These are phyloP conservation scores for Phenacoccus solenopsis DNA, from an alignment of 1,140 invertebrate species.

Conservation along the genomic window DNA sequence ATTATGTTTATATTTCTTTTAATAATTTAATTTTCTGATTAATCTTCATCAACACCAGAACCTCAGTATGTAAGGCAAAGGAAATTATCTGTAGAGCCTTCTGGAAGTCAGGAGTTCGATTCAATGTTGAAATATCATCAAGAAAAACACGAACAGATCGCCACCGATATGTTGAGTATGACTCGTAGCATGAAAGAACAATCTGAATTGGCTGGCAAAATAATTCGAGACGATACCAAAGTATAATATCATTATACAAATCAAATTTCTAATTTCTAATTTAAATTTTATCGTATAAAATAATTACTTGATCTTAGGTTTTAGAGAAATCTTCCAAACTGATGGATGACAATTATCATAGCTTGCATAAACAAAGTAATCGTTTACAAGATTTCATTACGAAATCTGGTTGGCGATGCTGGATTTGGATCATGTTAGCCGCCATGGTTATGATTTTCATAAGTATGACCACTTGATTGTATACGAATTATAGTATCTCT, in stretches of 20 bases:
- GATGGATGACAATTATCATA: slow-evolving; percentile 61
- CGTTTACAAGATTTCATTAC: slow-evolving; percentile 71
- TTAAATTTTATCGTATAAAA: too few species aligned
- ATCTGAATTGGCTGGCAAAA: slow-evolving; percentile 64
- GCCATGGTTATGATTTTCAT: slow-evolving; percentile 76
- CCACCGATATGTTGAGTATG: slow-evolving; percentile 81
- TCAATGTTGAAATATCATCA: slow-evolving; percentile 71
- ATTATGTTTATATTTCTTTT: not conserved
- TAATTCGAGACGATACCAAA: slow-evolving; percentile 76
- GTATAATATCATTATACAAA: slow-evolving; percentile 34
- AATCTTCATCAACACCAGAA: slow-evolving; percentile 5
- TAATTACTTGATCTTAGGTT: slow-evolving; percentile 37
- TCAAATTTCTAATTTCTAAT: not conserved
- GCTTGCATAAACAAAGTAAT: slow-evolving; percentile 65
- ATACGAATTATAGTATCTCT: too few species aligned
- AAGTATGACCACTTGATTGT: slow-evolving; percentile 61
- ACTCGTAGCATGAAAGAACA: slow-evolving; percentile 81
- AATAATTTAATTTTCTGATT: not conserved
- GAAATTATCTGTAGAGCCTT: slow-evolving; percentile 6
- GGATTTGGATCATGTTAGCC: slow-evolving; percentile 80
- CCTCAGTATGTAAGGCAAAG: not conserved
- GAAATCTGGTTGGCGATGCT: slow-evolving; percentile 72
- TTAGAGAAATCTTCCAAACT: slow-evolving; percentile 61
- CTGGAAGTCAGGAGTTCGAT: slow-evolving; percentile 36
- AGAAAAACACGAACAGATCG: slow-evolving; percentile 78